phyloP scores from a whole-genome alignment of 2,797 vertebrate genomes.

The Tragopan temminckii region DNA sequence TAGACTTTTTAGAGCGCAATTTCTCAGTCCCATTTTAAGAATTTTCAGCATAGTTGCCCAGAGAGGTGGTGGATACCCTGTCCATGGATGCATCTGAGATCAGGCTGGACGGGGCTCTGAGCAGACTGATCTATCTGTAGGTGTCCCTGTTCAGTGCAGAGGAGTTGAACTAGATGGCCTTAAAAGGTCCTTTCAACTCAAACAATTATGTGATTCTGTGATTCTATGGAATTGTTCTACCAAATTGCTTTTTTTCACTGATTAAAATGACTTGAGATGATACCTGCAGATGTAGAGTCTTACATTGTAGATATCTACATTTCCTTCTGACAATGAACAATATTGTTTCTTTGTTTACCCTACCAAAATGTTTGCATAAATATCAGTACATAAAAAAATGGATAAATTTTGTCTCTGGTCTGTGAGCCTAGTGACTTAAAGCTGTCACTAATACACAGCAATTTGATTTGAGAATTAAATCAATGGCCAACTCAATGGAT shows the following conservation, averaged over 20 bases:
- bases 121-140: too few relatives aligned
- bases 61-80: too few relatives aligned
- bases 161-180: too few relatives aligned
- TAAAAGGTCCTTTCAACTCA: too few relatives aligned
- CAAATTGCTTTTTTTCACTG: neutral
- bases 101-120: too few relatives aligned
- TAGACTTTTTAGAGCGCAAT: accelerated
- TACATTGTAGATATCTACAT: neutral
- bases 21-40: neutral
- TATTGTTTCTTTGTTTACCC: neutral
- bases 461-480: neutral
- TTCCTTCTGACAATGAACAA: neutral
- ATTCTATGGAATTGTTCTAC: neutral
- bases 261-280: neutral
- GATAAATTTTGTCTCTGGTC: neutral
- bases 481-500: neutral
- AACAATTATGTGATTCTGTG: too few relatives aligned
- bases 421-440: neutral
- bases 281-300: neutral
- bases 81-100: too few relatives aligned
- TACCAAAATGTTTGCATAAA: neutral
- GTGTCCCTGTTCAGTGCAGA: too few relatives aligned
- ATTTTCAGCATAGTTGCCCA: accelerated
- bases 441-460: neutral
- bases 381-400: neutral